Evolutionary conservation across 2,113 vertebrate genomes (phyloP).

Genomic region (Clarias macrocephalus): DNA sequence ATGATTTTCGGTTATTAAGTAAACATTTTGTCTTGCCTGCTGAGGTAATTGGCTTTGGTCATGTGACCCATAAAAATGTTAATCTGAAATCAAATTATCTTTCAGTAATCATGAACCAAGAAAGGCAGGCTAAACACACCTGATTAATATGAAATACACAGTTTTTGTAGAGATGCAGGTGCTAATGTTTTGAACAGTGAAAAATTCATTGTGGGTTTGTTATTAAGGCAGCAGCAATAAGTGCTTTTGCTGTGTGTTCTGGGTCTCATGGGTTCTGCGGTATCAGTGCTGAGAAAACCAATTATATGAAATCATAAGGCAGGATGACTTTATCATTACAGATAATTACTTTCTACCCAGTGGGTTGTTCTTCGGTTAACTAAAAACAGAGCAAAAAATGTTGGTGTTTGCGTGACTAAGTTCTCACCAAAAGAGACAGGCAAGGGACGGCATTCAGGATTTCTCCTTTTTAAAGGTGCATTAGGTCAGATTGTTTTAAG

Average conservation of each 20-base stretch:
- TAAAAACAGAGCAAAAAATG: constrained; percentile 16
- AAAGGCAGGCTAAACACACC: neutral
- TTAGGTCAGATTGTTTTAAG: neutral
- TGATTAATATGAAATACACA: neutral
- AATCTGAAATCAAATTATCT: neutral
- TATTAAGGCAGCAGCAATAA: constrained; percentile 37
- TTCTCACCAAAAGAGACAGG: neutral
- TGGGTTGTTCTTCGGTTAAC: constrained; percentile 26
- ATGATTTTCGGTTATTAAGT: neutral
- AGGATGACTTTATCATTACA: constrained; percentile 52
- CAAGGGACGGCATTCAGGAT: neutral
- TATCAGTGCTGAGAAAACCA: constrained; percentile 46
- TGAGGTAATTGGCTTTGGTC: neutral
- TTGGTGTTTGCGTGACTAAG: neutral
- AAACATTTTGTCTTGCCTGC: neutral
- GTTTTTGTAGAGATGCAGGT: neutral
- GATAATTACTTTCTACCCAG: constrained; percentile 53
- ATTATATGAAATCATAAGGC: constrained; percentile 45
- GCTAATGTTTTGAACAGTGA: constrained; percentile 32
- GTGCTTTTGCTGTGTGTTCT: constrained; percentile 36
- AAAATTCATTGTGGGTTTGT: constrained; percentile 37
- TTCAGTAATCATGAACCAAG: constrained; percentile 21
- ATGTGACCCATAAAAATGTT: neutral
- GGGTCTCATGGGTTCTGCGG: constrained; percentile 41
- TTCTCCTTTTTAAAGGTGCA: neutral